These are phyloP conservation scores for Drosophila littoralis DNA, from an alignment of 1,140 invertebrate species.

Conservation along the genomic window DNA sequence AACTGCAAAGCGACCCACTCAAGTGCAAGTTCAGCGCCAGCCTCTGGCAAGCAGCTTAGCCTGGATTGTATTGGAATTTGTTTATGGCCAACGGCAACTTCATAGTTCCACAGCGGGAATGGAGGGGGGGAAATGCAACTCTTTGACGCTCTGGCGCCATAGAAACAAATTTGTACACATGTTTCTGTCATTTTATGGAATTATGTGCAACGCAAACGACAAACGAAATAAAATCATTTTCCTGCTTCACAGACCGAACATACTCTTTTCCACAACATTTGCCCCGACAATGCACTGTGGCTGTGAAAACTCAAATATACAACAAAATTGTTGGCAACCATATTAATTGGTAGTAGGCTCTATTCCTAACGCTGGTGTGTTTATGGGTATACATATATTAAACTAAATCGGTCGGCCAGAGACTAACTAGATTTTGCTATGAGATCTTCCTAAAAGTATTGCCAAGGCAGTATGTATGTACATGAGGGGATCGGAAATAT, in stretches of 20 bases:
- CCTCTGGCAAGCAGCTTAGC: slow-evolving; percentile 66
- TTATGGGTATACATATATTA: too few relatives aligned
- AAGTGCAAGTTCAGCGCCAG: slow-evolving; percentile 51
- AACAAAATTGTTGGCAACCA: neutral
- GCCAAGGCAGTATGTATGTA: too few relatives aligned
- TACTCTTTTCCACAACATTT: slow-evolving; percentile 49
- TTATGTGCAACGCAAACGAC: slow-evolving; percentile 70
- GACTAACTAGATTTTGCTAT: too few relatives aligned
- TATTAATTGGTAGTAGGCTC: neutral
- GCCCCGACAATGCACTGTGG: slow-evolving; percentile 47
- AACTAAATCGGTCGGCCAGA: too few relatives aligned
- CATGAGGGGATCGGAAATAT: too few relatives aligned
- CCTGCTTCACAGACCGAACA: slow-evolving; percentile 36
- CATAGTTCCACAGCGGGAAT: slow-evolving; percentile 11
- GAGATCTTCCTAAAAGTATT: too few relatives aligned
- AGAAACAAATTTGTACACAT: slow-evolving; percentile 79
- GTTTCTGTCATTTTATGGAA: slow-evolving; percentile 81
- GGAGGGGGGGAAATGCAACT: slow-evolving; percentile 6
- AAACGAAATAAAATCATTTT: slow-evolving; percentile 78
- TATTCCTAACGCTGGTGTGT: too few relatives aligned
- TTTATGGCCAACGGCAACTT: slow-evolving; percentile 68
- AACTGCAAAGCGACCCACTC: slow-evolving; percentile 66
- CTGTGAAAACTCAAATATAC: too few relatives aligned
- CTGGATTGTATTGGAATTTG: slow-evolving; percentile 63
- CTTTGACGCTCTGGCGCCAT: slow-evolving; percentile 37